phyloP scores from a whole-genome alignment of 37 sponge, comb jelly and placozoan genomes.

The Oscarella lobularis region DNA sequence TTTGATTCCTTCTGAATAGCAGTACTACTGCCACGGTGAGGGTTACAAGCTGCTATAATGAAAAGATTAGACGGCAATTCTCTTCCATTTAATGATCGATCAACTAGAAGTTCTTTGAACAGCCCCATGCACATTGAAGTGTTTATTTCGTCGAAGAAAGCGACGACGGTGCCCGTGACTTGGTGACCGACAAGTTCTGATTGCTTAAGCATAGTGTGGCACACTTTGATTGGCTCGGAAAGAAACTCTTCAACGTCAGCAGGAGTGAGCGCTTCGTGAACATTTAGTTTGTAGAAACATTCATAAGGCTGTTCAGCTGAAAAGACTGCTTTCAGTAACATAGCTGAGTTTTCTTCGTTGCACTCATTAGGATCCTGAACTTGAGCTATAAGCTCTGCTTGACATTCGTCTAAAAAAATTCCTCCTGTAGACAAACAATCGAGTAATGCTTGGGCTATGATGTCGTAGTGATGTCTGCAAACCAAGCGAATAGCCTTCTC shows the following conservation, averaged over 20 bases:
- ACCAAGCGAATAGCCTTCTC: too few relatives aligned
- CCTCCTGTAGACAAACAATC: too few relatives aligned
- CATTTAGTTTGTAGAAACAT: neutral
- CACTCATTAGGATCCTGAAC: too few relatives aligned
- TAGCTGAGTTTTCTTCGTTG: too few relatives aligned
- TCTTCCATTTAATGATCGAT: neutral
- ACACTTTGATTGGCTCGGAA: neutral
- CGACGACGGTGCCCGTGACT: neutral
- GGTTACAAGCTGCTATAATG: neutral
- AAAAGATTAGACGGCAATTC: neutral
- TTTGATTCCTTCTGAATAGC: neutral
- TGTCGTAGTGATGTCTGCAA: too few relatives aligned
- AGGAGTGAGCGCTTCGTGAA: neutral
- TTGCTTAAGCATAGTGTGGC: too few relatives aligned
- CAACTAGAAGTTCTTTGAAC: neutral
- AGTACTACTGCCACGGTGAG: neutral
- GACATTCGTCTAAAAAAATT: too few relatives aligned
- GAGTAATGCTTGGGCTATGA: too few relatives aligned
- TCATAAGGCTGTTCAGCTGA: too few relatives aligned
- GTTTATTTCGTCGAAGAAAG: slow-evolving; percentile 6
- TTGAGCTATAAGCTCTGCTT: too few relatives aligned
- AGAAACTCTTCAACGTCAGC: neutral
- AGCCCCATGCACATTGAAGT: neutral
- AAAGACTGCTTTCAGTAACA: too few relatives aligned
- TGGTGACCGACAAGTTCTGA: neutral